Conservation (phyloP, 2,113 vertebrate genomes). For the Pungitius pungitius region DNA sequence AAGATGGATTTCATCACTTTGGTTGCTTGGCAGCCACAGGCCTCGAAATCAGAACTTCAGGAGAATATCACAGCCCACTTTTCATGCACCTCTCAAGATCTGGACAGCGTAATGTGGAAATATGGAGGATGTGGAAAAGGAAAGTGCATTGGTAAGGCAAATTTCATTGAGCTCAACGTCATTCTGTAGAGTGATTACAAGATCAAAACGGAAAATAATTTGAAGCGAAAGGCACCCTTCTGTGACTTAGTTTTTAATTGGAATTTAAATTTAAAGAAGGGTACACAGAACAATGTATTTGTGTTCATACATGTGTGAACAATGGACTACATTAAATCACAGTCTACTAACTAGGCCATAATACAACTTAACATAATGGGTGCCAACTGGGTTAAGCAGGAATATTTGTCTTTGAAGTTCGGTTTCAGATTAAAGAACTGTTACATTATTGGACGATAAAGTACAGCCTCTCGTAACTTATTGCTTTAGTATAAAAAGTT, state of each 20-base stretch:
- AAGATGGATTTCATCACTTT: slow-evolving; percentile 65
- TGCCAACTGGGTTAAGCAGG: slow-evolving; percentile 37
- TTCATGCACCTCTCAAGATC: slow-evolving; percentile 39
- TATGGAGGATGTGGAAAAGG: slow-evolving; percentile 46
- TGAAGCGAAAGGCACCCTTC: slow-evolving; percentile 47
- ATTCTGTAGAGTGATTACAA: slow-evolving; percentile 49
- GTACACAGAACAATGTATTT: slow-evolving; percentile 66
- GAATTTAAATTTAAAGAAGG: slow-evolving; percentile 54
- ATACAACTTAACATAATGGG: slow-evolving; percentile 47
- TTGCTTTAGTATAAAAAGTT: slow-evolving; percentile 1
- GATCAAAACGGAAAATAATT: slow-evolving; percentile 55
- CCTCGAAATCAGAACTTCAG: slow-evolving; percentile 49
- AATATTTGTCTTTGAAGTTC: slow-evolving; percentile 31
- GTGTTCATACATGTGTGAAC: slow-evolving; percentile 60
- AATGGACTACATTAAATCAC: slow-evolving; percentile 64
- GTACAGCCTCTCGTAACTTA: too few relatives aligned
- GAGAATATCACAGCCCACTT: slow-evolving; percentile 41
- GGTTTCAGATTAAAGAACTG: slow-evolving; percentile 8
- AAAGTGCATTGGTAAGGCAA: slow-evolving; percentile 39
- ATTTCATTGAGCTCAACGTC: slow-evolving; percentile 56
- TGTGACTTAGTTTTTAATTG: slow-evolving; percentile 58
- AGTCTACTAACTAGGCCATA: slow-evolving; percentile 42
- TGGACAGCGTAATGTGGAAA: slow-evolving; percentile 53
- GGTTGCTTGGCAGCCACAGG: slow-evolving; percentile 20
- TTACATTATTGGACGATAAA: too few relatives aligned